Evolutionary conservation across 2,797 vertebrate species (phyloP).

Genomic region (Corythornis leucogaster): DNA sequence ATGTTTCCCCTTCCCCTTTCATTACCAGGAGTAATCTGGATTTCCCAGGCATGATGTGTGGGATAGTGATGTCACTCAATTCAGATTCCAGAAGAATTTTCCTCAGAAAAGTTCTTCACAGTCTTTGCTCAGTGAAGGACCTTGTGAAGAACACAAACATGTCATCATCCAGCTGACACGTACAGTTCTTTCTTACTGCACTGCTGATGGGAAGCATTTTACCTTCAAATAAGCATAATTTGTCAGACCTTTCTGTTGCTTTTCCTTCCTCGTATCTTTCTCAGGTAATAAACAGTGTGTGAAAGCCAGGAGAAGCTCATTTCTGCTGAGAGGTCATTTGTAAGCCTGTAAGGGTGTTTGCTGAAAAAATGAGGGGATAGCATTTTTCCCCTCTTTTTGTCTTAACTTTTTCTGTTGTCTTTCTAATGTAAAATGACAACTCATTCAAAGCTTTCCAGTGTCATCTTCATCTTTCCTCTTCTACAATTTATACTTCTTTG

Average conservation of each 20-base stretch:
- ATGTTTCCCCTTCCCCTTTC: constrained; percentile 72
- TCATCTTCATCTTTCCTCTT: constrained; percentile 72
- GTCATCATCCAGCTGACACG: constrained; percentile 60
- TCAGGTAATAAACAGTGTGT: constrained; percentile 63
- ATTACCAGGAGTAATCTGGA: constrained; percentile 60
- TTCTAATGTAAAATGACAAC: constrained; percentile 70
- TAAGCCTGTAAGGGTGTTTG: constrained; percentile 56
- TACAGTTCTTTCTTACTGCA: constrained; percentile 39
- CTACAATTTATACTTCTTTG: constrained; percentile 66
- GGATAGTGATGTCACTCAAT: constrained; percentile 33
- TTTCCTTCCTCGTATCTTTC: constrained; percentile 33
- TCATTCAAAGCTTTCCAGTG: constrained; percentile 68
- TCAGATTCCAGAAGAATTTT: constrained; percentile 57
- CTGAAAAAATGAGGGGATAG: constrained; percentile 1
- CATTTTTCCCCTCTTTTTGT: constrained; percentile 45
- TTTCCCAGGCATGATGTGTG: constrained; percentile 52
- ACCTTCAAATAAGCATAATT: constrained; percentile 67
- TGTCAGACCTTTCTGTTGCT: neutral
- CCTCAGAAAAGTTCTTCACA: constrained; percentile 51
- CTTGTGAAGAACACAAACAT: constrained; percentile 56
- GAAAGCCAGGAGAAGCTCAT: constrained; percentile 62
- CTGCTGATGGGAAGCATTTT: constrained; percentile 54
- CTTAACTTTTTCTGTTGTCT: constrained; percentile 62
- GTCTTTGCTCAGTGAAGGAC: neutral
- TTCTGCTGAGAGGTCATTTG: constrained; percentile 66